A percentile compares a stretch with the other conserved stretches of the same genome.
phyloP scores from a whole-genome alignment of 2,797 vertebrate genomes.

The Euphonia xanthogaster region DNA sequence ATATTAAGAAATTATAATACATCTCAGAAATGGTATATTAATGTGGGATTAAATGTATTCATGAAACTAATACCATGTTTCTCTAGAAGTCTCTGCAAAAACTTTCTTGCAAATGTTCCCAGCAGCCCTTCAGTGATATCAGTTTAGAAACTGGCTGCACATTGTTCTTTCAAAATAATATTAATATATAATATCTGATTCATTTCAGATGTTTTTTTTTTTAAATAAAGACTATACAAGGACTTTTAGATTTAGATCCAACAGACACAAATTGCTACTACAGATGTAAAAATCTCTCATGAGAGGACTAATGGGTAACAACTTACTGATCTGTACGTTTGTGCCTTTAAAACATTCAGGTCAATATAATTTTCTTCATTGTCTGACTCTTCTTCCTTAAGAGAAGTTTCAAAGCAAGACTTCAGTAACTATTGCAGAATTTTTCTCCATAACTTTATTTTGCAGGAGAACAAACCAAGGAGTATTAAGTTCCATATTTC shows the following conservation, averaged over 20 bases:
- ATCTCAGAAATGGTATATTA: neutral
- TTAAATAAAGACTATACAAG: neutral
- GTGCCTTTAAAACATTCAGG: constrained; percentile 87
- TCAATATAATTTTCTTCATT: constrained; percentile 89
- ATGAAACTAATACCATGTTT: neutral
- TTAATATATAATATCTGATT: neutral
- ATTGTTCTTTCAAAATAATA: neutral
- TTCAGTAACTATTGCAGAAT: neutral
- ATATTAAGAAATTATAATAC: neutral
- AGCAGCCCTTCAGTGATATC: neutral
- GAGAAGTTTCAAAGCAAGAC: constrained; percentile 18
- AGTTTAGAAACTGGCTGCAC: neutral
- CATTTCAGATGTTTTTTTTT: neutral
- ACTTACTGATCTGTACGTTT: constrained; percentile 83
- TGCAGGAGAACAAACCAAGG: neutral
- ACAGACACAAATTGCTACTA: neutral
- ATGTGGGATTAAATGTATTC: neutral
- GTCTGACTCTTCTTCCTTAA: constrained; percentile 89
- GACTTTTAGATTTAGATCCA: neutral
- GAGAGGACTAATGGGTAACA: neutral
- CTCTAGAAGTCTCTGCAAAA: neutral
- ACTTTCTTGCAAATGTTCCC: neutral
- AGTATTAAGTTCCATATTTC: neutral
- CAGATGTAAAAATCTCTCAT: neutral
- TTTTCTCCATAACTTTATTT: neutral